phyloP scores from a whole-genome alignment of 2,113 vertebrate genomes.

The Crotalus viridis region DNA sequence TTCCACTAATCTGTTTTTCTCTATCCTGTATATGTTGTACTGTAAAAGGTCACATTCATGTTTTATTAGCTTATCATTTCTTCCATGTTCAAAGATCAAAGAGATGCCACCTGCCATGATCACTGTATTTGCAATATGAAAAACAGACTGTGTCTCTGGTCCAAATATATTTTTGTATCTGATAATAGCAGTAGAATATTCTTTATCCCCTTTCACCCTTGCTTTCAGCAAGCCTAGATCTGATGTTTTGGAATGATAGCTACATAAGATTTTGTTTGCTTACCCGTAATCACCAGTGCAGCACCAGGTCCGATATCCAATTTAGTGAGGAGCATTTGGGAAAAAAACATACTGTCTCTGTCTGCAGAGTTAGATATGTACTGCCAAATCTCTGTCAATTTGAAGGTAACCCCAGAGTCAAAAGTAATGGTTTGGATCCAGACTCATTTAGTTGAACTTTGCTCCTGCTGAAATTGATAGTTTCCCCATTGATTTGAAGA shows the following conservation, averaged over 20 bases:
- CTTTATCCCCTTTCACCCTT: neutral
- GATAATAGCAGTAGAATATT: neutral
- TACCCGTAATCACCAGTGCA: neutral
- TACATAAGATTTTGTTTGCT: neutral
- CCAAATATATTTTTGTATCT: neutral
- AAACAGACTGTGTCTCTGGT: neutral
- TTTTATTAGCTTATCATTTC: conserved; percentile 23
- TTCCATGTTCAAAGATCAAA: conserved; percentile 18
- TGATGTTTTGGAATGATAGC: neutral
- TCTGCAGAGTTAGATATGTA: neutral
- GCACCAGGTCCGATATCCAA: neutral
- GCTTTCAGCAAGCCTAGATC: neutral
- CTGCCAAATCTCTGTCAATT: neutral
- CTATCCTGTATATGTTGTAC: neutral
- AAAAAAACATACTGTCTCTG: neutral
- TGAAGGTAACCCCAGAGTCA: neutral
- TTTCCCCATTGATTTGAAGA: neutral
- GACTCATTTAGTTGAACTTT: neutral
- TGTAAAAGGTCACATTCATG: conserved; percentile 20
- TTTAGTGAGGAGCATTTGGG: neutral
- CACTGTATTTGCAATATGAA: neutral
- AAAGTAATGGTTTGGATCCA: neutral
- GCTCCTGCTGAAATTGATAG: neutral
- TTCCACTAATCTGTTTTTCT: conserved; percentile 4
- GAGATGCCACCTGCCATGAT: neutral